Evolutionary conservation across 2,113 vertebrate species (phyloP).

Genomic region (Sinocyclocheilus rhinocerous): DNA sequence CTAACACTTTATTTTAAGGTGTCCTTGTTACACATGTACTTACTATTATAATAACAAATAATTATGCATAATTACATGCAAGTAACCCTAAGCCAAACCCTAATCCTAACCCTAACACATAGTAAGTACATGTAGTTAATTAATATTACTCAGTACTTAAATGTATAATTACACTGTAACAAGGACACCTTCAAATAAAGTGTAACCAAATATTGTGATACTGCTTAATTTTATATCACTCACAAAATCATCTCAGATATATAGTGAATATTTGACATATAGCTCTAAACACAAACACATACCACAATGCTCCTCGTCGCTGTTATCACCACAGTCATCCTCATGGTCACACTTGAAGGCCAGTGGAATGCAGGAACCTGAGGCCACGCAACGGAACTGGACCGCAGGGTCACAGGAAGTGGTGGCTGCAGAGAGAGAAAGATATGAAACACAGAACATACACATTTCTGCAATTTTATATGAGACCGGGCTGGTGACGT

Average conservation of each 20-base stretch:
- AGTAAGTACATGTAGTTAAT: no score
- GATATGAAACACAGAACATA: background rate
- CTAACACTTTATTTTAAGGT: no score
- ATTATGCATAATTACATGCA: no score
- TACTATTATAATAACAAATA: no score
- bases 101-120: no score
- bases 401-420: slow-evolving; percentile 85
- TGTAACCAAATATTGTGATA: background rate
- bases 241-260: background rate
- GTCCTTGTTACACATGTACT: no score
- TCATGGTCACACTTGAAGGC: slow-evolving; percentile 98
- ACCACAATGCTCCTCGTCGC: slow-evolving; percentile 94
- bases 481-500: background rate
- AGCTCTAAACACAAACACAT: slow-evolving; percentile 54
- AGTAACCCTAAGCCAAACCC: no score
- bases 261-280: background rate
- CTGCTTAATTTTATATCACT: background rate
- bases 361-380: slow-evolving; percentile 91
- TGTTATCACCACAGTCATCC: slow-evolving; percentile 97
- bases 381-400: slow-evolving; percentile 91
- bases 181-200: no score
- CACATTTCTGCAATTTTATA: background rate
- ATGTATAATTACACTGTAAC: no score
- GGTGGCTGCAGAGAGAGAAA: slow-evolving; percentile 76
- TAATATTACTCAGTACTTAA: no score